These are phyloP conservation scores for Malacosoma neustria DNA, from an alignment of 2,888 invertebrate species.

Conservation along the genomic window DNA sequence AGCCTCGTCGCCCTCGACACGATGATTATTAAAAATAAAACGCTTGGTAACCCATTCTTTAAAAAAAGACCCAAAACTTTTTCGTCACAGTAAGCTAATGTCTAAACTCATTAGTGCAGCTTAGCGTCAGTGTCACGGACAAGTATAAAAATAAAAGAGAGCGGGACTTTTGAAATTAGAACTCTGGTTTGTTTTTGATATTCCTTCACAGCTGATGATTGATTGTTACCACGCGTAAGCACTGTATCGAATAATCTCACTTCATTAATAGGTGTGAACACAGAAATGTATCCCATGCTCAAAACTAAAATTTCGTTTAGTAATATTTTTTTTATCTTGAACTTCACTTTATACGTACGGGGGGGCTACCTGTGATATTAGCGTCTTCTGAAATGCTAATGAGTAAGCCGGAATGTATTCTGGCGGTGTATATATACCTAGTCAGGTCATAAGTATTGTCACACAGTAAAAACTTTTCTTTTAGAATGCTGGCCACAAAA, in stretches of 20 bases:
- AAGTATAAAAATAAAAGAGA: slow-evolving; percentile 53
- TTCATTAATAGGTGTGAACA: slow-evolving; percentile 8
- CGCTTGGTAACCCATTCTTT: slow-evolving; percentile 45
- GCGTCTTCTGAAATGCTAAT: too few relatives aligned
- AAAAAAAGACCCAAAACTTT: slow-evolving; percentile 46
- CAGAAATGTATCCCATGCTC: too few relatives aligned
- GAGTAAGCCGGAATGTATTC: too few relatives aligned
- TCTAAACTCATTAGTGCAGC: slow-evolving; percentile 68
- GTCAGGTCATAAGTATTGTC: too few relatives aligned
- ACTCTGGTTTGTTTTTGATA: slow-evolving; percentile 47
- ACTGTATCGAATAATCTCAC: slow-evolving; percentile 21
- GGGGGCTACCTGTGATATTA: too few relatives aligned
- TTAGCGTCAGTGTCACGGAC: slow-evolving; percentile 69
- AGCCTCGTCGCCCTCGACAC: slow-evolving; percentile 1
- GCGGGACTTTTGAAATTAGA: slow-evolving; percentile 56
- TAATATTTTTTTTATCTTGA: too few relatives aligned
- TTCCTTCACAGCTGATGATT: slow-evolving; percentile 40
- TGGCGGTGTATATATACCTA: too few relatives aligned
- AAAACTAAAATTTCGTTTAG: too few relatives aligned
- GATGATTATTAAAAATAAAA: slow-evolving; percentile 23
- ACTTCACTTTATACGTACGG: too few relatives aligned
- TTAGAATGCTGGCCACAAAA: too few relatives aligned
- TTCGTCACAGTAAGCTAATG: slow-evolving; percentile 58
- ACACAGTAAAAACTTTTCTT: too few relatives aligned
- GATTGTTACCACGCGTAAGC: slow-evolving; percentile 35